Base-by-base conservation (phyloP, 1,140 invertebrate species). In the Polypedilum vanderplanki region DNA sequence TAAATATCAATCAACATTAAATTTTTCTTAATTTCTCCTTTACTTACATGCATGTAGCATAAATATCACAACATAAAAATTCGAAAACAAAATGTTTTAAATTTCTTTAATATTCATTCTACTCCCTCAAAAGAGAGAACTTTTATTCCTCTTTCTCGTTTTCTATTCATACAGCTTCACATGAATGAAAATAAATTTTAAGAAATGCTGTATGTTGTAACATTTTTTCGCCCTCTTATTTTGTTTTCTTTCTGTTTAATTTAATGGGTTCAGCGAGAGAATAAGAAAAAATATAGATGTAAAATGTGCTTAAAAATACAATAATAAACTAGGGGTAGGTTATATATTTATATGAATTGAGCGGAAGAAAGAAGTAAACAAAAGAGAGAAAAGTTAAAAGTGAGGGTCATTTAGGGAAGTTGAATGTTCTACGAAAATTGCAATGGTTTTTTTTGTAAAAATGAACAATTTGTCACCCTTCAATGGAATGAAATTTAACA, bases 201-300 rank as follows among this genome's bases (percentile, higher is more conserved):
- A n/a, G n/a, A 33, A 33, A 33, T 33, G 46, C 12, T 57, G 46
- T 57, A 57, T 57, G 46, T 57, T 57, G 4, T 15, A 57, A 57
- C 12, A 57, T n/a, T 33, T 33, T 33, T 57, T 57, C 46, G 46
- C 46, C 46, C 46, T 57, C 10, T 15, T 57, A 57, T 57, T 57
- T 57, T 12, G 46, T n/a, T 57, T 57, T 46, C 24, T 46, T 57
- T 22, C 20, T 22, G n/a, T n/a, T n/a, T 20, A 70, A 70, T 70
- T 70, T 70, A 70, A 70, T 70, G 65, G 65, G 65, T 70, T 70
- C 18, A 70, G 18, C n/a, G 9, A 20, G 65, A 70, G 20, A 70
- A n/a, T n/a, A 5, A 70, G 10, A 70, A 70, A 57, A 57, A 15
- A 46, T 12, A 46, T 46, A 15, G 15, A 46, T n/a, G n/a, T 57